Conservation (phyloP, 2,797 vertebrate species). For the Microhierax caerulescens region DNA sequence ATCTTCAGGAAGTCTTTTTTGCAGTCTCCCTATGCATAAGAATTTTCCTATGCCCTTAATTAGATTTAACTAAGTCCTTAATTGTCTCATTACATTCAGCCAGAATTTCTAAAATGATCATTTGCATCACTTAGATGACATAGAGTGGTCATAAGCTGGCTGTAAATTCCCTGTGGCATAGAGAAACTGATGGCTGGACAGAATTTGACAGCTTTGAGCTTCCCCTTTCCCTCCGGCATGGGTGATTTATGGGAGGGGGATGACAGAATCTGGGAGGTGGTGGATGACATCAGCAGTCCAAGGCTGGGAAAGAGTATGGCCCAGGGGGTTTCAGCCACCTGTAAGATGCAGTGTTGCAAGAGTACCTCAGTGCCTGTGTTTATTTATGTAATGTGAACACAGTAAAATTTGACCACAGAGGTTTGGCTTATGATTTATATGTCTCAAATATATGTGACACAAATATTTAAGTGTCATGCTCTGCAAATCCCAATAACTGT, state of each 20-base stretch:
- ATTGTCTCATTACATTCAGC: background rate
- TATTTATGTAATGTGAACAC: background rate
- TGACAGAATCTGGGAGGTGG: background rate
- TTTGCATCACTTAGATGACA: background rate
- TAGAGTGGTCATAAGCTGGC: background rate
- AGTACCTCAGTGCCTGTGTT: background rate
- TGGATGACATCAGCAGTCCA: background rate
- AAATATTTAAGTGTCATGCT: background rate
- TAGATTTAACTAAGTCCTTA: background rate
- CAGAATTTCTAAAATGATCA: background rate
- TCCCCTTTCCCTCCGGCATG: background rate
- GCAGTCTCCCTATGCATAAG: background rate
- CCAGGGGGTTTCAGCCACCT: background rate
- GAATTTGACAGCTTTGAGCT: background rate
- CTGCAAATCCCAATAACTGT: background rate
- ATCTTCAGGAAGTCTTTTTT: background rate
- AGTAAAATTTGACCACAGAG: background rate
- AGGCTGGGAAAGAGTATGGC: background rate
- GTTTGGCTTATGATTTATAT: background rate
- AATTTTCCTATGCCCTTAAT: slow-evolving; percentile 15
- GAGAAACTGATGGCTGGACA: background rate
- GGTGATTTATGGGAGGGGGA: background rate
- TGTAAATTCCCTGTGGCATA: background rate
- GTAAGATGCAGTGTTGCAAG: background rate
- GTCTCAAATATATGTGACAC: background rate